phyloP scores from a whole-genome alignment of 1,140 invertebrate species.

The Trichonephila clavipes region DNA sequence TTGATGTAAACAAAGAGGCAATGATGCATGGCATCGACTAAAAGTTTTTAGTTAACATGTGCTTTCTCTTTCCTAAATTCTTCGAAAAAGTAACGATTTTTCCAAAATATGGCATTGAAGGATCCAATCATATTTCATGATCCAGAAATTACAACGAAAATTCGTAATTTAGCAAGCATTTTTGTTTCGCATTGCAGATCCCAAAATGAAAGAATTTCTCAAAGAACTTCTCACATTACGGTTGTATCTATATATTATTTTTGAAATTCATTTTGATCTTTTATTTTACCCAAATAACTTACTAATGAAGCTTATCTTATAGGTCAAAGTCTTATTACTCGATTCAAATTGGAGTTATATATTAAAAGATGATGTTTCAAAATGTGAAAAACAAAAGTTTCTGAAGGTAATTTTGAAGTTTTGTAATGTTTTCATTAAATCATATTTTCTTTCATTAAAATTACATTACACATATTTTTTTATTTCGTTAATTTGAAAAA shows the following conservation, averaged over 20 bases:
- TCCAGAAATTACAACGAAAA: conserved; percentile 1
- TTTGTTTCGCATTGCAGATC: conserved; percentile 7
- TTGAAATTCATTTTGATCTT: not conserved
- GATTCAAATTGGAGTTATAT: conserved; percentile 24
- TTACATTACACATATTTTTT: no score
- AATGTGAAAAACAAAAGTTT: conserved; percentile 27
- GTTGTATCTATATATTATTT: not conserved
- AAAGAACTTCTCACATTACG: conserved; percentile 28
- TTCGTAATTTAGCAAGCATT: not conserved
- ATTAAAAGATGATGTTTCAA: not conserved
- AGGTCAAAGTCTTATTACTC: conserved; percentile 48
- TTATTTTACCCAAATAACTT: not conserved
- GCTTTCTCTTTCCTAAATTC: not conserved
- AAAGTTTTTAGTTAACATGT: not conserved
- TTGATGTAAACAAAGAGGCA: not conserved
- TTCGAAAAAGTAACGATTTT: not conserved
- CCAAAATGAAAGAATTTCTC: conserved; percentile 50
- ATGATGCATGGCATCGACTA: not conserved
- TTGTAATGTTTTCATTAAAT: no score
- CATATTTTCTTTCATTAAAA: no score
- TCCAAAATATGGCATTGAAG: not conserved
- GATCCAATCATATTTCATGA: not conserved
- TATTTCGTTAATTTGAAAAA: no score
- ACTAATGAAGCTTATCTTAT: not conserved
- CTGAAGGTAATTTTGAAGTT: conserved; percentile 3